Base-by-base conservation (phyloP, 2,113 vertebrate genomes). In the Rhynchopsitta pachyrhyncha region DNA sequence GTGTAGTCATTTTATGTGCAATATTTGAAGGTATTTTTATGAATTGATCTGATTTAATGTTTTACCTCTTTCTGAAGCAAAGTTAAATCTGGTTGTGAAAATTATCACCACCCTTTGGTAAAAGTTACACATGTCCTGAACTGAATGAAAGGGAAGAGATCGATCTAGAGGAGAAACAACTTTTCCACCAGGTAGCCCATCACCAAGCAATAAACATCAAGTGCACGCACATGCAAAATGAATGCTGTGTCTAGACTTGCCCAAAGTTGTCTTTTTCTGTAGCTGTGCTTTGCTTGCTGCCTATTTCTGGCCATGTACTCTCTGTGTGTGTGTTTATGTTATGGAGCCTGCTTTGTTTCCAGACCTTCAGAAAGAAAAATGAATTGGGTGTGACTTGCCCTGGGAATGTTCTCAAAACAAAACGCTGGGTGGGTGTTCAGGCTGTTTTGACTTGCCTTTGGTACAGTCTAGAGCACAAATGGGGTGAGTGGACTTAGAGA, bases 361-460 rank as follows among this genome's bases (percentile, higher is more conserved):
- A 66, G 84, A 55, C 79, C 28, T 90, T 64, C 60, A 42, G 47
- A 64, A 71, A 84, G 78, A 90, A 80, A 86, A 95, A 83, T 33
- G 49, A 41, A 20, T 41, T 84, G 92, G 88, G 90, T 20, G 76
- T 67, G 92, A 82, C 44, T 33, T 67, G 57, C 64, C 76, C 62
- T n/a, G 92, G 71, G 79, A 96, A 85, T 5, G 63, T 93, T 94
- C 88, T 84, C 82, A 67, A 91, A 91, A 96, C 95, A 96, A 93
- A 95, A 69, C 7, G 0, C 22, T 31, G 87, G 88, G 88, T 93
- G 92, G 82, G 62, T 63, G 90, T n/a, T 79, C 33, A 25, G 77
- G 50, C 81, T 95, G 93, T 69, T 97, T 62, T 67, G 86, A 53
- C 86, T 90, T 57, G 90, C 84, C 67, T 57, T 89, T 17, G 77